Base-by-base conservation (phyloP, 2,888 invertebrate species). In the Papilio demoleus region DNA sequence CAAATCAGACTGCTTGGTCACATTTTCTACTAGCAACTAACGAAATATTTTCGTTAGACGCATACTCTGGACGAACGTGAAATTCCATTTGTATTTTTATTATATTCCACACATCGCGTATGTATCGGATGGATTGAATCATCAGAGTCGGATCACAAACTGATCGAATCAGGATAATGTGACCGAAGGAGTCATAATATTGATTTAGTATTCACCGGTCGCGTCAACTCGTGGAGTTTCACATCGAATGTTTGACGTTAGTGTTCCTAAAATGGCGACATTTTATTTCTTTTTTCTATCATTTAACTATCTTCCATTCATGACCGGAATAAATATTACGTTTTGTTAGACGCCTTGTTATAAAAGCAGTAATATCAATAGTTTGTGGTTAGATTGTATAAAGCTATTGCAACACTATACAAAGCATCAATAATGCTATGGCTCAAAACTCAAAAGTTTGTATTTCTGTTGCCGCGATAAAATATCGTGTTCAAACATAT, bases 151-250 rank as follows among this genome's bases (percentile, higher is more conserved):
- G 14, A 22, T 50, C 22, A 65, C 56, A 45, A 65, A 34, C 34
- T 31, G 58, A 58, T 42, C 42, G 34, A 58, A 42, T 65, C 22
- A 65, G 40, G 56, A 65, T 56, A 58, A 65, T 27, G 27, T 58
- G 11, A 42, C n/a, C 40, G 40, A 31, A n/a, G 31, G 17, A 58
- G 34, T 65, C 65, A 42, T 65, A 58, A 65, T 58, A 45, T 34
- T 42, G n/a, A 45, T 65, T 65, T 65, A 31, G 65, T 65, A 65
- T 65, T 65, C 65, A 65, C 34, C 8, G 3, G 14, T 45, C 42
- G 42, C 31, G 31, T 45, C 65, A 34, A 58, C 45, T 31, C 22
- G 40, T 3, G 22, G 36, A 47, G 34, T 36, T 63, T 47, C 47
- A 50, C 62, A 40, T 45, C 11, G 47, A 63, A 31, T 34, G 62